Evolutionary conservation across 2,797 vertebrate genomes (phyloP).

Genomic region (Buceros bicornis): DNA sequence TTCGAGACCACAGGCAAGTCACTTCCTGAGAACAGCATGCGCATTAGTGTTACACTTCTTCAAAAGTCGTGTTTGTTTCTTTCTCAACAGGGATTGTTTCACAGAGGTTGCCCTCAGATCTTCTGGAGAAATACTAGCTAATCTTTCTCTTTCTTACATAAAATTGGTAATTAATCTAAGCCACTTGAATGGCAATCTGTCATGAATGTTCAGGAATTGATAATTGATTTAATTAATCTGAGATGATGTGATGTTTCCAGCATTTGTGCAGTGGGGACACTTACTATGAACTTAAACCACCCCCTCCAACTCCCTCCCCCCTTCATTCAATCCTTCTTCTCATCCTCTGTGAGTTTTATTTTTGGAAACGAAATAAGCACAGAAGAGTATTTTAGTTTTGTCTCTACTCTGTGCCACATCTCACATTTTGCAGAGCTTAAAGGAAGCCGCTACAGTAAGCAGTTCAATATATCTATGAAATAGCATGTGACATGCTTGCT

Average conservation of each 20-base stretch:
- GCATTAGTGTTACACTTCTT: not conserved
- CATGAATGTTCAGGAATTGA: not conserved
- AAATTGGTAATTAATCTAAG: not conserved
- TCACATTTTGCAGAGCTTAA: not conserved
- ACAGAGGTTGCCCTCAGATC: not conserved
- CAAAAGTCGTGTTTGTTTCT: not conserved
- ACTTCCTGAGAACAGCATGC: not conserved
- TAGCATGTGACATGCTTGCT: not conserved
- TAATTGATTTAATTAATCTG: not conserved
- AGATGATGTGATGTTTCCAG: not conserved
- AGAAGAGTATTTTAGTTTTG: not conserved
- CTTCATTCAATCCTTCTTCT: not conserved
- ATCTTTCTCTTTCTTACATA: not conserved
- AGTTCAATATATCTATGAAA: not conserved
- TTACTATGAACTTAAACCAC: not conserved
- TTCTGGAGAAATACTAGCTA: not conserved
- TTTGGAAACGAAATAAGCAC: not conserved
- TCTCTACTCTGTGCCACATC: not conserved
- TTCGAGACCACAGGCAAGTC: not conserved
- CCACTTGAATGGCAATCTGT: not conserved
- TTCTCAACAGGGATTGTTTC: not conserved
- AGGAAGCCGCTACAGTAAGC: not conserved
- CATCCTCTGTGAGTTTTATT: not conserved
- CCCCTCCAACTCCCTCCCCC: not conserved
- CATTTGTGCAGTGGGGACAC: not conserved